Conservation (phyloP, 1,140 invertebrate species). For the Pollicipes pollicipes region DNA sequence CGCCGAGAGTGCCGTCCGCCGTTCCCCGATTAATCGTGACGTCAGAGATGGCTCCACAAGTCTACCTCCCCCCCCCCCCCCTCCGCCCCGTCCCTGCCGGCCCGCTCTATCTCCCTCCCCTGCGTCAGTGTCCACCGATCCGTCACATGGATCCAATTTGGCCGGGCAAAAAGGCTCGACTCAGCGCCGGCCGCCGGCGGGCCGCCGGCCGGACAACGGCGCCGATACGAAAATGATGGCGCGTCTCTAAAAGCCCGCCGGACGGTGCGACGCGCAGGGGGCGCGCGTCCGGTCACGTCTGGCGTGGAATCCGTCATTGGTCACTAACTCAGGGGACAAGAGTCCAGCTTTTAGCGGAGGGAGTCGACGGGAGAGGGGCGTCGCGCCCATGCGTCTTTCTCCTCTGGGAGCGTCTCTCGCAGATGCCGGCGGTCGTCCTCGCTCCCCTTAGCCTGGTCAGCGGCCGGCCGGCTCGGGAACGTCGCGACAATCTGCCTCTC, state of each 20-base stretch:
- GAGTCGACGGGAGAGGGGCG: background rate
- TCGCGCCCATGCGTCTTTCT: no score
- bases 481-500: no score
- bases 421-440: no score
- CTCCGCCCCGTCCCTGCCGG: no score
- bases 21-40: background rate
- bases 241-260: background rate
- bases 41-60: background rate
- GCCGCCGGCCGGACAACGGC: no score
- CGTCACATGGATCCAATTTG: slow-evolving; percentile 1
- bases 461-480: no score
- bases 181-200: background rate
- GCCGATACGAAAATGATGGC: background rate
- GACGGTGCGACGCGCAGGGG: no score
- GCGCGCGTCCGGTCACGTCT: background rate
- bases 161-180: background rate
- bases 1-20: no score
- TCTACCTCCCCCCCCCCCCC: background rate
- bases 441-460: no score
- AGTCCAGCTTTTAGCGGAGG: background rate
- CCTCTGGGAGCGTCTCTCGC: no score
- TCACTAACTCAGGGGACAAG: background rate
- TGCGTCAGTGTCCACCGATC: background rate
- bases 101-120: background rate
- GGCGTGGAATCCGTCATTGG: background rate